These are phyloP conservation scores for Hermodice carunculata DNA, from an alignment of 2,888 invertebrate species.

Conservation along the genomic window DNA sequence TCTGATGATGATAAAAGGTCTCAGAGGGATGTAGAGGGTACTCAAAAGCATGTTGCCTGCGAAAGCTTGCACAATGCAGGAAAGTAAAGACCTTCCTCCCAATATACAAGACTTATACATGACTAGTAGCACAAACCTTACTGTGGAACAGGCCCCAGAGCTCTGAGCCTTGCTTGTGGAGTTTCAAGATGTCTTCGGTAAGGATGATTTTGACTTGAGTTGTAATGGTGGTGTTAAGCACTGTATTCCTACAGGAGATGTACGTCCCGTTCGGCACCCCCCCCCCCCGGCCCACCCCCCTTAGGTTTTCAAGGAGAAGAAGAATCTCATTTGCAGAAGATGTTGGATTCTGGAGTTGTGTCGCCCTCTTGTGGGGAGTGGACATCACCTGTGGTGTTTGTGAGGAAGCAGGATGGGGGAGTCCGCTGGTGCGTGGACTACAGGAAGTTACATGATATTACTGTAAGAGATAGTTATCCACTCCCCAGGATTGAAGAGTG, in stretches of 20 bases:
- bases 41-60: no score
- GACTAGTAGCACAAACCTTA: no score
- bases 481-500: slow-evolving; percentile 31
- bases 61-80: no score
- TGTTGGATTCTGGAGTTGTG: neutral
- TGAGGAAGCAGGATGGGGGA: slow-evolving; percentile 17
- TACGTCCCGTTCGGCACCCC: neutral
- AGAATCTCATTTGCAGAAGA: neutral
- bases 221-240: neutral
- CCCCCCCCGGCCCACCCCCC: neutral
- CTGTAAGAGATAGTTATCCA: slow-evolving; percentile 24
- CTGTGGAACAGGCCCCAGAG: no score
- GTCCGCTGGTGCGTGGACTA: slow-evolving; percentile 38
- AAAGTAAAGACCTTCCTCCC: no score
- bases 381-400: slow-evolving; percentile 1
- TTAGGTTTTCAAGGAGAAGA: neutral
- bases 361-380: neutral
- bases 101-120: no score
- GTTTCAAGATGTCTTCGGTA: no score
- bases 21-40: no score
- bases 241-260: neutral
- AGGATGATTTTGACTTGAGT: slow-evolving; percentile 1
- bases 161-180: no score
- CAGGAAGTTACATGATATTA: slow-evolving; percentile 29
- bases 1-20: no score